A percentile compares a stretch with the other conserved stretches of the same genome.
These are phyloP conservation scores for Crocuta crocuta DNA, from an alignment of 2,113 vertebrate genomes.

Conservation along the genomic window DNA sequence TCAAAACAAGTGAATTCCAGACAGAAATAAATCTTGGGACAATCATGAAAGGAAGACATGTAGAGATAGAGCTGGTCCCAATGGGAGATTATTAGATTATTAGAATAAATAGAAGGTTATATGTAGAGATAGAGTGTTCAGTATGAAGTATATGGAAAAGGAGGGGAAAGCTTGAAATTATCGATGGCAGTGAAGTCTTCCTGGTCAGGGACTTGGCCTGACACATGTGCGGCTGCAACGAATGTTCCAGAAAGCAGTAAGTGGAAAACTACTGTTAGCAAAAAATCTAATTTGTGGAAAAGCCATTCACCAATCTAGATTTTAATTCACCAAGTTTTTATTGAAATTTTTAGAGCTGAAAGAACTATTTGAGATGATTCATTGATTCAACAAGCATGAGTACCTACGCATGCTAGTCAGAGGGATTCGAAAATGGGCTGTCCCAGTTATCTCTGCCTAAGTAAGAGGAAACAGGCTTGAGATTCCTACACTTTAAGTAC, in stretches of 20 bases:
- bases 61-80: neutral
- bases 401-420: neutral
- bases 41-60: neutral
- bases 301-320: neutral
- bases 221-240: neutral
- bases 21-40: conserved; percentile 39
- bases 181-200: neutral
- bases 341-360: neutral
- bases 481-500: neutral
- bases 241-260: neutral
- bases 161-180: neutral
- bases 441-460: neutral
- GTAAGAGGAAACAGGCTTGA: neutral
- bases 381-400: neutral
- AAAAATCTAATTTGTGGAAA: neutral
- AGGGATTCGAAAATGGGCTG: neutral
- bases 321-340: conserved; percentile 22
- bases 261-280: neutral
- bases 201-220: neutral
- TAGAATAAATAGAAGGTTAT: neutral
- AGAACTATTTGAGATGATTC: neutral
- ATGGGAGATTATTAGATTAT: conserved; percentile 11
- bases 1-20: neutral
- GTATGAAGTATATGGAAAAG: neutral
- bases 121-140: neutral